Conservation (phyloP, 2,113 vertebrate species). For the Indicator maculatus region DNA sequence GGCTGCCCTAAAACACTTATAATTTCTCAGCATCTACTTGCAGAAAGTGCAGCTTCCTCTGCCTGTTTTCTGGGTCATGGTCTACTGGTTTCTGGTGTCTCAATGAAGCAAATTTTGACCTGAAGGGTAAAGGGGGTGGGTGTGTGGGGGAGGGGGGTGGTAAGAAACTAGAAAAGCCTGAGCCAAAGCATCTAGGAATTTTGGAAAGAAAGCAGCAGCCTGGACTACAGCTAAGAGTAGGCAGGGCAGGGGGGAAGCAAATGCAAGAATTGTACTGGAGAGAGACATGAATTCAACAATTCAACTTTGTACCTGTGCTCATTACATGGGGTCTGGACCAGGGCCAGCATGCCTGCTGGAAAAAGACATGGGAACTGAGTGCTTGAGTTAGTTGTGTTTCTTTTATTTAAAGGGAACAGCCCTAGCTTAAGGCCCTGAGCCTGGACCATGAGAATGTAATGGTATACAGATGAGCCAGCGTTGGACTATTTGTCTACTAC, state of each 20-base stretch:
- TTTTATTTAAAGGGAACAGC: background rate
- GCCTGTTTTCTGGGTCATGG: background rate
- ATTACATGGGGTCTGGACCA: background rate
- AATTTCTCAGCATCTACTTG: background rate
- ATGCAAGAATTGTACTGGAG: background rate
- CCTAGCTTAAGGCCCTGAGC: background rate
- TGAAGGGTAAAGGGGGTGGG: background rate
- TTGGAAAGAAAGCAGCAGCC: background rate
- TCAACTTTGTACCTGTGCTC: background rate
- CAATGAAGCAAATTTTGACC: background rate
- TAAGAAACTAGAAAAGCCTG: background rate
- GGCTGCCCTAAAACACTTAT: background rate
- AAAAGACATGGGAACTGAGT: background rate
- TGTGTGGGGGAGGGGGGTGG: too few species aligned
- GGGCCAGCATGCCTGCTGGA: background rate
- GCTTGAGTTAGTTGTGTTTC: too few species aligned
- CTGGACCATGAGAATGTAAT: background rate
- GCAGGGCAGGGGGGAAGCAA: accelerated
- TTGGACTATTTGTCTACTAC: background rate
- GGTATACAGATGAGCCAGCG: background rate
- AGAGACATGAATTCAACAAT: background rate
- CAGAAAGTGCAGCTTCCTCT: background rate
- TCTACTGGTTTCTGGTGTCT: background rate
- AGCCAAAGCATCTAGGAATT: background rate
- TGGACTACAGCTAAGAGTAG: background rate